phyloP scores from a whole-genome alignment of 1,140 invertebrate species.

The Diploscapter pachys region DNA sequence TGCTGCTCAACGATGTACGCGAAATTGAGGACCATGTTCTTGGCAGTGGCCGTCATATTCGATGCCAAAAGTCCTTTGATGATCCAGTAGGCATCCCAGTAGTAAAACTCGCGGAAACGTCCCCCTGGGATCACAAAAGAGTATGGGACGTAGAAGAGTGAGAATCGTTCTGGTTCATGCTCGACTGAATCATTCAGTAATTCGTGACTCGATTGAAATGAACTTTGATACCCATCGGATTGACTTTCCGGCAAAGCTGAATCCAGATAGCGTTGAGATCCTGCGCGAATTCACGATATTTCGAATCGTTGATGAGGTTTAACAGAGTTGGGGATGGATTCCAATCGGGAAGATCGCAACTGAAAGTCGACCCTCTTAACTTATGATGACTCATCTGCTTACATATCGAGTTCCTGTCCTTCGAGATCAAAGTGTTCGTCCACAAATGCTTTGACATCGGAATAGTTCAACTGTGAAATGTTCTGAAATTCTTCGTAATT shows the following conservation, averaged over 20 bases:
- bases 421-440: conserved; percentile 67
- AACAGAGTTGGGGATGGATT: conserved; percentile 66
- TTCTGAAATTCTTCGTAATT: conserved; percentile 24
- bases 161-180: conserved; percentile 68
- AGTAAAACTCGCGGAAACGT: conserved; percentile 79
- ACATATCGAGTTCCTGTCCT: conserved; percentile 41
- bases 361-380: not conserved
- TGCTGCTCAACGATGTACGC: conserved; percentile 45
- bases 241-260: conserved; percentile 67
- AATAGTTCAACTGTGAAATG: conserved; percentile 7
- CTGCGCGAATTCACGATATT: conserved; percentile 62
- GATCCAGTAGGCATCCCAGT: conserved; percentile 88
- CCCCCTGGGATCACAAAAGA: conserved; percentile 87
- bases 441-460: conserved; percentile 31
- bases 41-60: conserved; percentile 68
- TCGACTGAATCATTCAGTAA: conserved; percentile 62
- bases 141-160: conserved; percentile 80
- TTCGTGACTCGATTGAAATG: conserved; percentile 9
- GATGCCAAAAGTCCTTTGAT: conserved; percentile 64
- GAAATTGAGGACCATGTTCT: conserved; percentile 71
- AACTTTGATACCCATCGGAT: not conserved
- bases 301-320: conserved; percentile 67
- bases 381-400: no score
- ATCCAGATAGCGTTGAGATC: conserved; percentile 71
- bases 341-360: conserved; percentile 76